A percentile compares a stretch with the other conserved stretches of the same genome.
Evolutionary conservation across 1,140 invertebrate species (phyloP).

Genomic region (Helicoverpa zea): DNA sequence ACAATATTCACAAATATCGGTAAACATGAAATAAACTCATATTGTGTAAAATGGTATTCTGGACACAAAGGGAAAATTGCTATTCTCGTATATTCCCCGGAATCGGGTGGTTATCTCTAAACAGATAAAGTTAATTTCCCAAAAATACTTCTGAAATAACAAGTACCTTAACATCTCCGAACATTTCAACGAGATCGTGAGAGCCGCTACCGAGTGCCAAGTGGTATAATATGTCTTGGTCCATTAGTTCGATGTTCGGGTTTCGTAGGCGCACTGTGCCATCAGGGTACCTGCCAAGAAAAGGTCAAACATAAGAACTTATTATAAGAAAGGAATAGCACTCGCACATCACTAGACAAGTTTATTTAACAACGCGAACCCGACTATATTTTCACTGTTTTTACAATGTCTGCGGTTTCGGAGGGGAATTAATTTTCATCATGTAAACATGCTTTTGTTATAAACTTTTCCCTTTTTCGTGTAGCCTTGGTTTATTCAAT

Average conservation of each 20-base stretch:
- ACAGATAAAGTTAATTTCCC: background rate
- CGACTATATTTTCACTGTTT: background rate
- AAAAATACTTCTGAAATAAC: background rate
- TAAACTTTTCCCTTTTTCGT: conserved; percentile 1
- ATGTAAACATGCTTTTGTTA: background rate
- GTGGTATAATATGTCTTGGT: conserved; percentile 98
- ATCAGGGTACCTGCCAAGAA: conserved; percentile 90
- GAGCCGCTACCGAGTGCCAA: conserved; percentile 96
- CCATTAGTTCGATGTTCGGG: conserved; percentile 96
- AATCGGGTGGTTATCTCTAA: background rate
- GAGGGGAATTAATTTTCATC: conserved; percentile 7
- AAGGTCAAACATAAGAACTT: conserved; percentile 10
- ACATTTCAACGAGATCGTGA: conserved; percentile 98
- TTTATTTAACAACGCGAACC: background rate
- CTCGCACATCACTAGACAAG: background rate
- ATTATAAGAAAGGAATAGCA: conserved; percentile 48
- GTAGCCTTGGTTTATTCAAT: background rate
- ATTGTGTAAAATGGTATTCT: too few relatives aligned
- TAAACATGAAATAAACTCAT: too few relatives aligned
- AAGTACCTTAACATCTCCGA: conserved; percentile 97
- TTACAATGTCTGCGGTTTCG: background rate
- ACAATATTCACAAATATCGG: conserved; percentile 25
- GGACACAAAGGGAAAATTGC: too few relatives aligned
- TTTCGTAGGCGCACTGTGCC: conserved; percentile 94
- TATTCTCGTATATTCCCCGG: too few relatives aligned